A percentile compares a stretch with the other conserved stretches of the same genome.
These are phyloP conservation scores for Dryoscopus gambensis DNA, from an alignment of 2,113 vertebrate genomes.

Conservation along the genomic window DNA sequence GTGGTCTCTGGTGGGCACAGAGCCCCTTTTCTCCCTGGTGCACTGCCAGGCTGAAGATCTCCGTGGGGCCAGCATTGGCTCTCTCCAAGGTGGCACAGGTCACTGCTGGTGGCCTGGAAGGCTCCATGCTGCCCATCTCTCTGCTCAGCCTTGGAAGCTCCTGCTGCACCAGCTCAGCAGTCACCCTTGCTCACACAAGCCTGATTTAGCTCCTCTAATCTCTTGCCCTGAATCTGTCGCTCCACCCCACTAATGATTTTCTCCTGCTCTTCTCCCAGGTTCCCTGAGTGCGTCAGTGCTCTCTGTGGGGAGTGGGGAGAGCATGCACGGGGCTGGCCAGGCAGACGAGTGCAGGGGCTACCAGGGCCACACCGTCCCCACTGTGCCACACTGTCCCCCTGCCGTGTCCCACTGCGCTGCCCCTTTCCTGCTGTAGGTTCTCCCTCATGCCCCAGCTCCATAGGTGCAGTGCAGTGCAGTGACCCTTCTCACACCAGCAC, in stretches of 20 bases:
- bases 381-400: rapidly evolving
- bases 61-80: neutral
- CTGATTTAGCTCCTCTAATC: conserved; percentile 59
- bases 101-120: neutral
- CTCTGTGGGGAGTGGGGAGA: rapidly evolving
- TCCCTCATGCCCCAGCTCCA: neutral
- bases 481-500: neutral
- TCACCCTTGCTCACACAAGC: conserved; percentile 23
- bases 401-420: rapidly evolving
- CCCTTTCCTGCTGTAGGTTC: neutral
- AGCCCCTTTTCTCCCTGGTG: rapidly evolving
- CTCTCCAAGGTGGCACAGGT: neutral
- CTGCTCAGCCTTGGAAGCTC: neutral
- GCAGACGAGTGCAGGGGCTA: neutral
- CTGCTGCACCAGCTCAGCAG: conserved; percentile 27
- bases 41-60: neutral
- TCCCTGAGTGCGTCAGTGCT: neutral
- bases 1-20: neutral
- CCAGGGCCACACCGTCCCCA: rapidly evolving
- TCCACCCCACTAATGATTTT: conserved; percentile 66
- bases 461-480: rapidly evolving
- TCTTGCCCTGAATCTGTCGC: conserved; percentile 63
- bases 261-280: conserved; percentile 40
- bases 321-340: rapidly evolving
- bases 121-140: neutral